Percentiles rank a stretch among this genome's conserved stretches.
phyloP scores from a whole-genome alignment of 2,797 vertebrate species.

The Trachurus trachurus region DNA sequence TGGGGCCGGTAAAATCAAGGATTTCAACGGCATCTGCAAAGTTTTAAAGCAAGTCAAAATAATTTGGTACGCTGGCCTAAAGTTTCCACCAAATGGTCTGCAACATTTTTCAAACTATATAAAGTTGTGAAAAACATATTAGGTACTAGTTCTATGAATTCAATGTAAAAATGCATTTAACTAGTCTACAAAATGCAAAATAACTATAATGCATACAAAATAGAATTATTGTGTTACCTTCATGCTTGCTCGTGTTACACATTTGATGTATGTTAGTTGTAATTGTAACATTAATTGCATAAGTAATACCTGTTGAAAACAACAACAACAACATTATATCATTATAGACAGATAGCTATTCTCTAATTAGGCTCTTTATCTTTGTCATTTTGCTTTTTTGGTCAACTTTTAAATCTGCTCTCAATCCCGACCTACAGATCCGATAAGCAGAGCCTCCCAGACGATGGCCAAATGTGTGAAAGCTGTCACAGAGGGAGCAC shows the following conservation, averaged over 20 bases:
- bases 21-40: too few relatives aligned
- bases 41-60: not conserved
- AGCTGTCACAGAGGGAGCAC: slow-evolving; percentile 91
- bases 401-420: slow-evolving; percentile 27
- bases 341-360: not conserved
- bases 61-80: not conserved
- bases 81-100: not conserved
- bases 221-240: not conserved
- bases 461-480: slow-evolving; percentile 96
- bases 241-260: not conserved
- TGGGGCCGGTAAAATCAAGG: too few relatives aligned
- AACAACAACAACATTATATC: too few relatives aligned
- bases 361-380: not conserved
- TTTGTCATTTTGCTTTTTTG: not conserved
- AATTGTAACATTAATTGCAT: not conserved
- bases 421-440: slow-evolving; percentile 84
- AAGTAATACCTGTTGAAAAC: not conserved
- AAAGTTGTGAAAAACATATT: not conserved
- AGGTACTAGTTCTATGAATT: not conserved
- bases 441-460: slow-evolving; percentile 93
- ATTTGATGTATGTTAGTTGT: not conserved
- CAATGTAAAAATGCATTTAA: not conserved
- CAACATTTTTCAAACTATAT: not conserved
- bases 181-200: not conserved
- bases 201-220: not conserved